These are phyloP conservation scores for Orchesellides sinensis DNA, from an alignment of 2,888 invertebrate species.

Conservation along the genomic window DNA sequence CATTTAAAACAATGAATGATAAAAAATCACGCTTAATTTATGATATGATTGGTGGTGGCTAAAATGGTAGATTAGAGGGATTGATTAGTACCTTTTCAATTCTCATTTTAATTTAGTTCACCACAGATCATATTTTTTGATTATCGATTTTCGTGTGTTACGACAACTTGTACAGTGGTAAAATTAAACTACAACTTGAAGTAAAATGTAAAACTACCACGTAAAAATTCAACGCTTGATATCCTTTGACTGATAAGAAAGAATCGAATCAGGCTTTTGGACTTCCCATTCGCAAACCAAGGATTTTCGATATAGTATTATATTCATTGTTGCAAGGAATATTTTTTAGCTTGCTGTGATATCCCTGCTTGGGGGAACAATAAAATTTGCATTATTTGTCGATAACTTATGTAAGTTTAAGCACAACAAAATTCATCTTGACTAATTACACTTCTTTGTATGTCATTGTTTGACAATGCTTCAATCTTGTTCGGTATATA, in stretches of 20 bases:
- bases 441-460: neutral
- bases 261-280: neutral
- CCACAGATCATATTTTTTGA: conserved; percentile 17
- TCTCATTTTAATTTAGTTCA: conserved; percentile 21
- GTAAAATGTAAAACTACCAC: too few relatives aligned
- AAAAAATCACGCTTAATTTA: neutral
- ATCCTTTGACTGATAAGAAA: neutral
- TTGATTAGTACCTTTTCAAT: conserved; percentile 37
- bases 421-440: neutral
- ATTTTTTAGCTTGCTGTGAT: neutral
- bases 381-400: neutral
- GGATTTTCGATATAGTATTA: too few relatives aligned
- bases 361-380: conserved; percentile 11
- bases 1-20: neutral
- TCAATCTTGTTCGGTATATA: neutral
- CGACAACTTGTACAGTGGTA: neutral
- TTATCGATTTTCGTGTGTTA: neutral
- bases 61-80: conserved; percentile 43
- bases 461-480: neutral
- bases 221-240: neutral
- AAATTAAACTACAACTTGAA: too few relatives aligned
- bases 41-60: conserved; percentile 17
- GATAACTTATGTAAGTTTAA: neutral
- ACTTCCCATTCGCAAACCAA: conserved; percentile 10
- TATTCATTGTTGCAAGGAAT: neutral